Evolutionary conservation across 2,797 vertebrate species (phyloP).

Genomic region (Microctenopoma stevenorrisi): DNA sequence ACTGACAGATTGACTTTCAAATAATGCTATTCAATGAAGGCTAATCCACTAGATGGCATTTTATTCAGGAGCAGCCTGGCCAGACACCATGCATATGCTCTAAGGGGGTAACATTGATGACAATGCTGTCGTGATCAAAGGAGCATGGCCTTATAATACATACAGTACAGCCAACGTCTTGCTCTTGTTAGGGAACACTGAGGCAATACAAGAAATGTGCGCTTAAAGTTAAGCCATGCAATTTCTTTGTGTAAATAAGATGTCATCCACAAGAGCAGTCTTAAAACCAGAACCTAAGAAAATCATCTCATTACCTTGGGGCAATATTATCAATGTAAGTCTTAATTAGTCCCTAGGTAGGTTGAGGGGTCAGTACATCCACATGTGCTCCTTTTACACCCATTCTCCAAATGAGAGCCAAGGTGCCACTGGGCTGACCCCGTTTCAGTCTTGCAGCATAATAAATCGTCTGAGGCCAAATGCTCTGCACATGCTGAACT

Average conservation of each 20-base stretch:
- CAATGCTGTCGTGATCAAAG: constrained; percentile 34
- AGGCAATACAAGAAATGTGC: constrained; percentile 65
- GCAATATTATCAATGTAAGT: constrained; percentile 45
- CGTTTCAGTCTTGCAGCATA: constrained; percentile 57
- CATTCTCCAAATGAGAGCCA: constrained; percentile 55
- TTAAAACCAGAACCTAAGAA: constrained; percentile 53
- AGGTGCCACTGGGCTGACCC: constrained; percentile 60
- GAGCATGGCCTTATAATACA: constrained; percentile 44
- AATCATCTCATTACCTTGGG: constrained; percentile 58
- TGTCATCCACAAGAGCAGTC: constrained; percentile 65
- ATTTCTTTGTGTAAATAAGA: constrained; percentile 60
- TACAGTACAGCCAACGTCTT: constrained; percentile 16
- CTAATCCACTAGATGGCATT: constrained; percentile 72
- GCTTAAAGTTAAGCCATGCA: constrained; percentile 45
- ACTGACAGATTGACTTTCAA: constrained; percentile 77
- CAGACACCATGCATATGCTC: constrained; percentile 64
- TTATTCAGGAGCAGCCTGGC: constrained; percentile 57
- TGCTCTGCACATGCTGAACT: constrained; percentile 64
- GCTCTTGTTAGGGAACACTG: constrained; percentile 40
- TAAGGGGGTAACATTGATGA: constrained; percentile 43
- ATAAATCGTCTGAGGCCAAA: constrained; percentile 61
- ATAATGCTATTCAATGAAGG: constrained; percentile 75
- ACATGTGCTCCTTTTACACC: constrained; percentile 61
- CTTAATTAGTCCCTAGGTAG: constrained; percentile 42
- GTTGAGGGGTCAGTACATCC: constrained; percentile 67